phyloP scores from a whole-genome alignment of 2,797 vertebrate species.

The Scolopax rusticola region DNA sequence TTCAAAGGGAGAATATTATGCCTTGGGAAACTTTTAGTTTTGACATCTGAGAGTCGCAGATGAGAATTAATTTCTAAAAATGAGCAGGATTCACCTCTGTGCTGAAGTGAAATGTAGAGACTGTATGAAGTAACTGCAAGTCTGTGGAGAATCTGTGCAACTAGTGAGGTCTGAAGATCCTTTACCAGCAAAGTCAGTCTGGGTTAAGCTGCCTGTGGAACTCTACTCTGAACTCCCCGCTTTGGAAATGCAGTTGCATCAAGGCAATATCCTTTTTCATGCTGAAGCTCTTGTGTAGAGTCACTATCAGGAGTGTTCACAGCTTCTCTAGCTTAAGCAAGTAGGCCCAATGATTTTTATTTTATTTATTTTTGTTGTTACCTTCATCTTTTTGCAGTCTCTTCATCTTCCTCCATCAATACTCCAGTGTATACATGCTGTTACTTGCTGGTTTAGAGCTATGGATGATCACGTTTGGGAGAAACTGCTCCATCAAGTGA shows the following conservation, averaged over 20 bases:
- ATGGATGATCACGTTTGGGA: not conserved
- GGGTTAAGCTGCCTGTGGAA: conserved; percentile 28
- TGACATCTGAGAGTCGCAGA: not conserved
- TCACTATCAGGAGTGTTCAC: not conserved
- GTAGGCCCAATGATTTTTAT: not conserved
- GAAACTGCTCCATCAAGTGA: not conserved
- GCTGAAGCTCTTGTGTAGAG: not conserved
- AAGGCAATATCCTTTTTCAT: not conserved
- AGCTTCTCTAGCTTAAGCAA: not conserved
- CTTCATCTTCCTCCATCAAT: not conserved
- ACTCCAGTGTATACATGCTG: not conserved
- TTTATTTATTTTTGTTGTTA: not conserved
- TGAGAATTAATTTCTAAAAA: not conserved
- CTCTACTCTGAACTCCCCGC: not conserved
- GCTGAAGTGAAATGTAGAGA: conserved; percentile 11
- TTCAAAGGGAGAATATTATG: not conserved
- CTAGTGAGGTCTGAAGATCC: conserved; percentile 42
- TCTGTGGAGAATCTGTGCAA: conserved; percentile 18
- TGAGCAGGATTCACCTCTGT: not conserved
- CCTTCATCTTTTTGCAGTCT: not conserved
- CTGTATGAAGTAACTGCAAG: conserved; percentile 2
- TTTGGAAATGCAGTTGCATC: not conserved
- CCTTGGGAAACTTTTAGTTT: not conserved
- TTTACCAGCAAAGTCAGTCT: not conserved
- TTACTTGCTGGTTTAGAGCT: not conserved